Evolutionary conservation across 37 sponge, comb jelly and placozoan species (phyloP).

Genomic region (Chondrilla cf. caribensis): DNA sequence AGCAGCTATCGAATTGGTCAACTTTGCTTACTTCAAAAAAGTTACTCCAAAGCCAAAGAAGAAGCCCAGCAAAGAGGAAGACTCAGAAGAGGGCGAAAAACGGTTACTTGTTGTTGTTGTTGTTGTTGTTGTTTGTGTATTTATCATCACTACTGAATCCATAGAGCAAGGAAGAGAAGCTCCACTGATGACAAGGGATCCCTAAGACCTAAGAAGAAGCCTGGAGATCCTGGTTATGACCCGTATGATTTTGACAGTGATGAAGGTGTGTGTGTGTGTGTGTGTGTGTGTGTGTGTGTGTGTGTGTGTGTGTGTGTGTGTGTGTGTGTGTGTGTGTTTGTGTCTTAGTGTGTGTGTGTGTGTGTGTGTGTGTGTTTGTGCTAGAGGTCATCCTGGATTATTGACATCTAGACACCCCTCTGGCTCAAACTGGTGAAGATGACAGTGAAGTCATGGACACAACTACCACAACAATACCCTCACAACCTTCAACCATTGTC

Average conservation of each 20-base stretch:
- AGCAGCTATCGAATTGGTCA: slow-evolving; percentile 86
- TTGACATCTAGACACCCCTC: too few relatives aligned
- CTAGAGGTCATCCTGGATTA: too few relatives aligned
- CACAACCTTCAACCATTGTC: neutral
- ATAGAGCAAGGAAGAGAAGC: slow-evolving; percentile 15
- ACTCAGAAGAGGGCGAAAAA: slow-evolving; percentile 36
- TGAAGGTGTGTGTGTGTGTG: slow-evolving; percentile 38
- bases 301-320: too few relatives aligned
- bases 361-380: too few relatives aligned
- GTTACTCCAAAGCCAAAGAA: slow-evolving; percentile 37
- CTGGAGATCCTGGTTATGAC: slow-evolving; percentile 66
- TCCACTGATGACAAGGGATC: neutral
- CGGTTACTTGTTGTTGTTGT: neutral
- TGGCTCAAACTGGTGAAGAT: neutral
- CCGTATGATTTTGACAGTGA: slow-evolving; percentile 82
- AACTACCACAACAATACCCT: neutral
- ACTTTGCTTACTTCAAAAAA: slow-evolving; percentile 99
- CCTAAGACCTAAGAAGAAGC: slow-evolving; percentile 11
- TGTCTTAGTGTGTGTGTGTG: too few relatives aligned
- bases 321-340: too few relatives aligned
- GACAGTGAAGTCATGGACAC: slow-evolving; percentile 6
- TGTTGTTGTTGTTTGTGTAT: too few relatives aligned
- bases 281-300: too few relatives aligned
- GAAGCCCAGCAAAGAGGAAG: slow-evolving; percentile 9
- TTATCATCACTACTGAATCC: too few relatives aligned